Evolutionary conservation across 2,888 invertebrate genomes (phyloP), one percentile per base, ranked within the genome.

Genomic region (Zhuqinia jingwanae): DNA sequence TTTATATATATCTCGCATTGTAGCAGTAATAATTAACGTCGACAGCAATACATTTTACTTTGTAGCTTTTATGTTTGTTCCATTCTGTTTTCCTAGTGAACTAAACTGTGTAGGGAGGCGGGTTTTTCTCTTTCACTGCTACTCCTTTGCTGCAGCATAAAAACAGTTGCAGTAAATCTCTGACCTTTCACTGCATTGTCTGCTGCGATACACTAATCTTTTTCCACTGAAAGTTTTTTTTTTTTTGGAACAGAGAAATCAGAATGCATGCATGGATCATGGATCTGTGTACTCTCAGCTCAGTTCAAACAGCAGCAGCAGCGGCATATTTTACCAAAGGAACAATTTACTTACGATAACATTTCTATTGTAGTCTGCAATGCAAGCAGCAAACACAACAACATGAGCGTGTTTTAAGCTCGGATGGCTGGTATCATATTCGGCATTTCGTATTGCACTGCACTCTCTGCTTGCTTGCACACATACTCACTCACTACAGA

Each of bases 161-260:
- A 65, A 65, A 70, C 36, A 58, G 77, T 36, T 36, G 68, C 65
- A 53, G 81, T 75, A 82, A 82, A 75, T 82, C 75, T 82, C 63
- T 75, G 75, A 75, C 82, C 82, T 82, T 82, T 82, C 82, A 82
- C 75, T 75, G 73, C 75, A 36, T 80, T 80, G 36, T 81, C 56
- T 58, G 20, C 20, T 58, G 25, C 30, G 25, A 22, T 27, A 60
- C 65, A 30, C 65, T 65, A 65, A 65, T 65, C 65, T 65, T 36
- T n/a, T 20, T 70, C 56, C n/a, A 36, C n/a, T 60, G 60, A 25
- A 63, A 45, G 6, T 75, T 70, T 22, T 45, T 22, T 70, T 27
- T 15, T 27, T 42, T 2, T 15, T 60, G 11, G n/a, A n/a, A n/a
- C n/a, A n/a, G n/a, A n/a, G n/a, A n/a, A n/a, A n/a, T n/a, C n/a